Conservation (phyloP, 2,797 vertebrate genomes). For the Scleropages formosus region DNA sequence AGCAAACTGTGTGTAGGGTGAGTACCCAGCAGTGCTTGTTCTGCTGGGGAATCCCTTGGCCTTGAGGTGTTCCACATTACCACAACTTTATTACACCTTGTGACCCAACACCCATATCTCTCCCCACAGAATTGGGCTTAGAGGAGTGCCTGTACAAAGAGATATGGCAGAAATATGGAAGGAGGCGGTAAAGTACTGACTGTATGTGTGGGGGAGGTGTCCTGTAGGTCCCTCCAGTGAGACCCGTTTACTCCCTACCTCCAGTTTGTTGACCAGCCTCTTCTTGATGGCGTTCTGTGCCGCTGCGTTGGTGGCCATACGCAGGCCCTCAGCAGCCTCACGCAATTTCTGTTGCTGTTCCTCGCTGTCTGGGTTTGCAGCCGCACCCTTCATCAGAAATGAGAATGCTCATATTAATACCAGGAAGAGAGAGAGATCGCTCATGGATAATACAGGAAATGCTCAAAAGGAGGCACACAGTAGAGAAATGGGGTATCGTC, state of each 20-base stretch:
- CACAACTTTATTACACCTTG: neutral
- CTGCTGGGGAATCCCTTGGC: neutral
- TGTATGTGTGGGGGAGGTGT: no score
- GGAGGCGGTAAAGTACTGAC: neutral
- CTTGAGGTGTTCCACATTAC: neutral
- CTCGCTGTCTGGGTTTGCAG: slow-evolving; percentile 92
- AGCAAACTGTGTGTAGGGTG: neutral
- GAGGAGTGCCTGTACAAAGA: neutral
- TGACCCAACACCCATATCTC: neutral
- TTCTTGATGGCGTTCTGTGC: slow-evolving; percentile 98
- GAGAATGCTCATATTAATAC: neutral
- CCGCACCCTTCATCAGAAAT: slow-evolving; percentile 78
- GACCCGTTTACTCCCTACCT: slow-evolving; percentile 66
- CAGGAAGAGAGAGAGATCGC: no score
- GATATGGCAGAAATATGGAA: neutral
- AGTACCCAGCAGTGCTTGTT: neutral
- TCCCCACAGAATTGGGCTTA: neutral
- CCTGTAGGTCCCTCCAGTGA: neutral
- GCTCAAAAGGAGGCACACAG: no score
- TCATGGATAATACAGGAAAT: no score
- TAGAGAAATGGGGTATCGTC: neutral
- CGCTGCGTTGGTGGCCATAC: slow-evolving; percentile 92
- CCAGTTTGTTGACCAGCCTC: slow-evolving; percentile 91
- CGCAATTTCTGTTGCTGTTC: slow-evolving; percentile 94
- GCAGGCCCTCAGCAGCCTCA: slow-evolving; percentile 91